These are phyloP conservation scores for Eubasilissa splendida DNA, from an alignment of 2,888 invertebrate genomes.

Conservation along the genomic window DNA sequence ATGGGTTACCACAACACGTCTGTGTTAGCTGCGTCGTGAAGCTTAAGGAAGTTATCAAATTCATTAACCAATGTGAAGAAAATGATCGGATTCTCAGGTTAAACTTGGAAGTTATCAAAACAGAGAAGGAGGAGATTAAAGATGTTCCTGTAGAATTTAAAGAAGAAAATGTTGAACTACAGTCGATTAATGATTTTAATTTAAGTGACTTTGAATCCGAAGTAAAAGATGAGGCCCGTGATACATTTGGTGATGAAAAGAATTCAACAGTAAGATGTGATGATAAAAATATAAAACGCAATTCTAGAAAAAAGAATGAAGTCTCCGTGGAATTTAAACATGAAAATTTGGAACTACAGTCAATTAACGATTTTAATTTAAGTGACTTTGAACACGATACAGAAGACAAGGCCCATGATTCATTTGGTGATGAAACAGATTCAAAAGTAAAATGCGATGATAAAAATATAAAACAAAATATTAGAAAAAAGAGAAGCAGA, in stretches of 20 bases:
- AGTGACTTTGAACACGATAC: conserved; percentile 8
- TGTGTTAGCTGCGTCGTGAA: conserved; percentile 28
- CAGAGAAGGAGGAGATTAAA: conserved; percentile 2
- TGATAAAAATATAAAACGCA: too few relatives aligned
- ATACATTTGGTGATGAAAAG: too few relatives aligned
- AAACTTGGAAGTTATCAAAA: conserved; percentile 24
- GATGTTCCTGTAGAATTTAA: neutral
- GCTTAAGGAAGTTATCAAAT: conserved; percentile 30
- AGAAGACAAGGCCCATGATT: too few relatives aligned
- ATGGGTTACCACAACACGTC: conserved; percentile 37
- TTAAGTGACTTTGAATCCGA: too few relatives aligned
- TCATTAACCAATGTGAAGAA: conserved; percentile 40
- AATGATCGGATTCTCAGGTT: conserved; percentile 31
- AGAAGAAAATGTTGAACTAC: too few relatives aligned
- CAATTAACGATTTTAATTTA: conserved; percentile 10
- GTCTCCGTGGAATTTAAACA: neutral
- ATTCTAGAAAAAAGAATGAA: too few relatives aligned
- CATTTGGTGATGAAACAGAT: too few relatives aligned
- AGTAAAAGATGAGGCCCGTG: too few relatives aligned
- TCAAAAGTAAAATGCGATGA: neutral
- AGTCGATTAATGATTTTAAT: too few relatives aligned
- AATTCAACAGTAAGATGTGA: too few relatives aligned
- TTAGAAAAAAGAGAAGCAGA: neutral
- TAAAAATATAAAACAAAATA: neutral
- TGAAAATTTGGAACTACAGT: conserved; percentile 13